These are phyloP conservation scores for Hydropsyche betteni DNA, from an alignment of 2,888 invertebrate species.

Conservation along the genomic window DNA sequence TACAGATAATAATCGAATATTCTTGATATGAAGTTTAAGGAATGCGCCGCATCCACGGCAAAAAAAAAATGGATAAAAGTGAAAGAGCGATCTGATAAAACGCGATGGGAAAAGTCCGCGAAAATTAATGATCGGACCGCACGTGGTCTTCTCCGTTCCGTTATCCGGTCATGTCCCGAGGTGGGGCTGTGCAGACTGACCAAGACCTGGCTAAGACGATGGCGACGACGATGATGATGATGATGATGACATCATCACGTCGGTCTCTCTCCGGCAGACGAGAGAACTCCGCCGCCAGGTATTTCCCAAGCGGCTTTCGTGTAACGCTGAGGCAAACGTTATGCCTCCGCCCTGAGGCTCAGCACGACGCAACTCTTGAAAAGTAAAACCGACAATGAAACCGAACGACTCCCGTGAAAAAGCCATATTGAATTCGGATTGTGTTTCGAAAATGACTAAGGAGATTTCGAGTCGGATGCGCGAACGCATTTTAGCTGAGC, in stretches of 20 bases:
- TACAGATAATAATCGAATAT: too few species aligned
- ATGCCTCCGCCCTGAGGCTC: neutral
- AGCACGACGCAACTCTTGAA: conserved; percentile 12
- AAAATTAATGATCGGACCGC: conserved; percentile 3
- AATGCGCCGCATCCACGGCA: too few species aligned
- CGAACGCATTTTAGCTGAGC: neutral
- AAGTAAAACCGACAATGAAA: conserved; percentile 13
- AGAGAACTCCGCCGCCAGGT: conserved; percentile 30
- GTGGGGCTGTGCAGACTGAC: neutral
- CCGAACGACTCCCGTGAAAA: conserved; percentile 2
- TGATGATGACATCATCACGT: conserved; percentile 24
- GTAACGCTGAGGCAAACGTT: neutral
- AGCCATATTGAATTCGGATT: too few species aligned
- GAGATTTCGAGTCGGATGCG: too few species aligned
- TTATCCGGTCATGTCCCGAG: conserved; percentile 4
- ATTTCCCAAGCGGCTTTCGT: conserved; percentile 18
- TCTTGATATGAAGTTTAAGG: too few species aligned
- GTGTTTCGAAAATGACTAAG: too few species aligned
- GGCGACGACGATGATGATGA: conserved; percentile 1
- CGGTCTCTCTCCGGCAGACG: conserved; percentile 3
- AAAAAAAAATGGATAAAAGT: too few species aligned
- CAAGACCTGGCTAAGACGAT: conserved; percentile 11
- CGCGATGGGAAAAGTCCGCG: conserved; percentile 1
- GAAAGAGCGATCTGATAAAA: too few species aligned
- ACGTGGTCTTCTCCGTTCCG: conserved; percentile 13